Evolutionary conservation across 92 coral and sea anemone genomes (phyloP).

Genomic region (Phymanthus crucifer): DNA sequence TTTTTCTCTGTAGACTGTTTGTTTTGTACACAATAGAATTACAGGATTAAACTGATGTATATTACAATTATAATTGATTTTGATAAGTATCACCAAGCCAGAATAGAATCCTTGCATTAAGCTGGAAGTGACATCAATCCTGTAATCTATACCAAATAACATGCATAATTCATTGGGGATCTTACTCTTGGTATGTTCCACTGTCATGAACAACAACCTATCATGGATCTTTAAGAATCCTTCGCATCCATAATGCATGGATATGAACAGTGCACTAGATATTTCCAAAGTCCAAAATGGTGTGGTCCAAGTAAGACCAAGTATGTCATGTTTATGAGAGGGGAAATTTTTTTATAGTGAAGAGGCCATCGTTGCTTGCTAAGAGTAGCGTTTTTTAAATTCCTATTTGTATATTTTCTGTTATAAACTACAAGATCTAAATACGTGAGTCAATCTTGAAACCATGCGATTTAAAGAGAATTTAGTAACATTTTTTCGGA

Average conservation of each 20-base stretch:
- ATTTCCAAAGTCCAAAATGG: conserved; percentile 23
- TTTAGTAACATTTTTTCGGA: too few relatives aligned
- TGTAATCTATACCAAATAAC: not conserved
- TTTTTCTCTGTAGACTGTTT: too few relatives aligned
- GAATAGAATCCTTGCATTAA: not conserved
- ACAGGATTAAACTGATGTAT: not conserved
- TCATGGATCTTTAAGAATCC: not conserved
- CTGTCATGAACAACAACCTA: not conserved
- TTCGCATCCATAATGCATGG: not conserved
- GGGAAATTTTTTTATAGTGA: not conserved
- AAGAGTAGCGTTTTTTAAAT: too few relatives aligned
- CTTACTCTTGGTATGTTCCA: not conserved
- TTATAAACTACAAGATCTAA: too few relatives aligned
- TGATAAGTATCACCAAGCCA: not conserved
- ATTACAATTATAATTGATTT: not conserved
- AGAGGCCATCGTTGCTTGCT: not conserved
- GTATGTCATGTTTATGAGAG: conserved; percentile 21
- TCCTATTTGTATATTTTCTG: too few relatives aligned
- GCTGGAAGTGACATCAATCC: not conserved
- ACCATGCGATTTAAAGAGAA: too few relatives aligned
- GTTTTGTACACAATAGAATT: not conserved
- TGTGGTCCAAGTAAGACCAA: conserved; percentile 50
- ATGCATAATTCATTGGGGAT: not conserved
- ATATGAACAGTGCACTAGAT: conserved; percentile 8
- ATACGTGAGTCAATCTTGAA: too few relatives aligned